phyloP scores from a whole-genome alignment of 1,140 invertebrate genomes.

The Macrosteles quadrilineatus region DNA sequence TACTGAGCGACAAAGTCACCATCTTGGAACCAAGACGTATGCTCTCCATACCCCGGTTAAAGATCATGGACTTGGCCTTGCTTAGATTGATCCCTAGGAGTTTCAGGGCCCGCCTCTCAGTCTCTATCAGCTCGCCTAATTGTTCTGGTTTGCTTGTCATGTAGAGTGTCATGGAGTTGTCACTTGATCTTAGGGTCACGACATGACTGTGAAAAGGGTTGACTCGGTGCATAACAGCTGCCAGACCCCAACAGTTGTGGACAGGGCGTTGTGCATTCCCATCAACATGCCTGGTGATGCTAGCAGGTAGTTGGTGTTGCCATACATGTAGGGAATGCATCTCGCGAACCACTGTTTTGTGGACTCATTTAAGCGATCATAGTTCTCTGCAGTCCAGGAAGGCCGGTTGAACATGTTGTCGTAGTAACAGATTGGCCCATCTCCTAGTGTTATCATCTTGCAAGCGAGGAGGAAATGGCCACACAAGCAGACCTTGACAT shows the following conservation, averaged over 20 bases:
- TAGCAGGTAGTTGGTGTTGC: background rate
- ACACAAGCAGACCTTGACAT: background rate
- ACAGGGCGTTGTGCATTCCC: conserved; percentile 33
- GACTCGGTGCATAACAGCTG: no score
- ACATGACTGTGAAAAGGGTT: background rate
- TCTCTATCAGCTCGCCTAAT: background rate
- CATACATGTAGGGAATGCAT: background rate
- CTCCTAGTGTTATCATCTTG: background rate
- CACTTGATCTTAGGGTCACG: conserved; percentile 19
- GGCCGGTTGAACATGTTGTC: background rate
- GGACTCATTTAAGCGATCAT: background rate
- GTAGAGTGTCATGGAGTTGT: conserved; percentile 24
- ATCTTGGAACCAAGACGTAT: conserved; percentile 15
- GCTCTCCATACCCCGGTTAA: conserved; percentile 13
- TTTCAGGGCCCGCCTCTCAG: background rate
- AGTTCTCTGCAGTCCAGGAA: background rate
- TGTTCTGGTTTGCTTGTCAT: background rate
- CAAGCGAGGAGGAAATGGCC: background rate
- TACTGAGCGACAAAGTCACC: conserved; percentile 10
- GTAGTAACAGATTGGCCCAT: background rate
- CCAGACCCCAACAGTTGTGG: conserved; percentile 31
- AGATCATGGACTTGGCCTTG: conserved; percentile 5
- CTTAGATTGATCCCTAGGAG: conserved; percentile 4
- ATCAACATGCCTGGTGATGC: conserved; percentile 35
- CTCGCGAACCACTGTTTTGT: background rate